These are phyloP conservation scores for Drosophila prolongata DNA, from an alignment of 2,888 invertebrate genomes.

Conservation along the genomic window DNA sequence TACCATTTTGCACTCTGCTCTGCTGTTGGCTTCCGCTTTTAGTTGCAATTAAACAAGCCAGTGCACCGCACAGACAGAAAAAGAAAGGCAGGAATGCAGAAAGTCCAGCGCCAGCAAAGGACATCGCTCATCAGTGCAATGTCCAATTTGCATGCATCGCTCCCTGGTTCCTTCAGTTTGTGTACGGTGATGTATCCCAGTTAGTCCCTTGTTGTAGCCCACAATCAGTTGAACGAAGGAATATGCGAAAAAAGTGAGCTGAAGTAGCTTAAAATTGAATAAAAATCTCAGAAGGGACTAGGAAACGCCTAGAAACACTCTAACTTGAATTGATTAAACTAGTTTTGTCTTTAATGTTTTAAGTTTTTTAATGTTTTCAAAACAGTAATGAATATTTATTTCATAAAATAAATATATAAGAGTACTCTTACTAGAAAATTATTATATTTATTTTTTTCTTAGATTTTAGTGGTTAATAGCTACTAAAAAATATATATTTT, in stretches of 20 bases:
- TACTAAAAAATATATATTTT: too few species aligned
- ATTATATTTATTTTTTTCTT: too few species aligned
- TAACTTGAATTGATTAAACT: not conserved
- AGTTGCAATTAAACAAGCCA: slow-evolving; percentile 79
- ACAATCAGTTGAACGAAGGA: slow-evolving; percentile 13
- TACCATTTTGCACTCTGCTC: slow-evolving; percentile 12
- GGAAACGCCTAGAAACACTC: not conserved
- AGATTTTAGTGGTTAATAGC: too few species aligned
- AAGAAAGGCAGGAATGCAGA: slow-evolving; percentile 40
- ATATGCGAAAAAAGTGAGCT: not conserved
- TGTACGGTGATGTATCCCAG: not conserved
- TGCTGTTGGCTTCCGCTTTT: slow-evolving; percentile 59
- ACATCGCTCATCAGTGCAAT: slow-evolving; percentile 67
- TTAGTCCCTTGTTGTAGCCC: not conserved
- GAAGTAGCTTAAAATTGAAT: slow-evolving; percentile 24
- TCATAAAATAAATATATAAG: too few species aligned
- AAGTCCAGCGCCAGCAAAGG: slow-evolving; percentile 34
- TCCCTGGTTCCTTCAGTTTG: slow-evolving; percentile 7
- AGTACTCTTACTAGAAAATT: too few species aligned
- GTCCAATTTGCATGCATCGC: slow-evolving; percentile 63
- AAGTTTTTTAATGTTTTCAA: too few species aligned
- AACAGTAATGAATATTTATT: too few species aligned
- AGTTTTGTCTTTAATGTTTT: too few species aligned
- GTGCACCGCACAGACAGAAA: slow-evolving; percentile 55
- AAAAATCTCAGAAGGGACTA: not conserved